A percentile compares a stretch with the other conserved stretches of the same genome.
Conservation (phyloP, 2,797 vertebrate genomes). For the Arctocebus calabarensis region DNA sequence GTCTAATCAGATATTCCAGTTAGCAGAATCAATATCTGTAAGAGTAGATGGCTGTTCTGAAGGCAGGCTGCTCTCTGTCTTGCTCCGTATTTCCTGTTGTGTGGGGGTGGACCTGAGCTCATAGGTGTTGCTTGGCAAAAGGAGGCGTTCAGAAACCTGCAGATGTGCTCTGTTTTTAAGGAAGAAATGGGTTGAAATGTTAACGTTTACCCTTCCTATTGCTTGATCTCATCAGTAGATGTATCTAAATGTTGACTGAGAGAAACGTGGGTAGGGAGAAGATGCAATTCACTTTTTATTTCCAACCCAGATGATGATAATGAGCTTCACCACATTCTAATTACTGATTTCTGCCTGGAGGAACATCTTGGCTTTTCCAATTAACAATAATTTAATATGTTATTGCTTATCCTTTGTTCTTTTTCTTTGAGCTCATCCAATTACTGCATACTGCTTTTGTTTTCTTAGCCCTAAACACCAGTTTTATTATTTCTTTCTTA, state of each 20-base stretch:
- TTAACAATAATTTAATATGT: slow-evolving; percentile 83
- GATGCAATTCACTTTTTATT: slow-evolving; percentile 65
- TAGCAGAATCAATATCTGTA: slow-evolving; percentile 24
- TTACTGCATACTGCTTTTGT: slow-evolving; percentile 74
- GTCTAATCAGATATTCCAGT: slow-evolving; percentile 14
- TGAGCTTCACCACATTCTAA: slow-evolving; percentile 77
- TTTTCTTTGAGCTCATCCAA: slow-evolving; percentile 75
- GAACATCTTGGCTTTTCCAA: slow-evolving; percentile 82
- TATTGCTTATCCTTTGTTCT: slow-evolving; percentile 78
- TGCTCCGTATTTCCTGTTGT: neutral
- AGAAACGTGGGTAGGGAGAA: slow-evolving; percentile 46
- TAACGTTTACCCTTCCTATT: neutral
- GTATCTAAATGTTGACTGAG: slow-evolving; percentile 31
- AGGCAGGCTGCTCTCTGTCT: neutral
- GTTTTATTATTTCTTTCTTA: slow-evolving; percentile 69
- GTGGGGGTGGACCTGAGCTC: neutral
- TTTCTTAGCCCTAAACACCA: slow-evolving; percentile 62
- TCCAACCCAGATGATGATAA: slow-evolving; percentile 74
- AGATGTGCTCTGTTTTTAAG: neutral
- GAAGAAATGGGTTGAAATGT: neutral
- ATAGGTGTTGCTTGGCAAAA: slow-evolving; percentile 45
- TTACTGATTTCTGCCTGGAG: slow-evolving; percentile 81
- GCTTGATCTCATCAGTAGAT: slow-evolving; percentile 7
- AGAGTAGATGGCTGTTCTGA: neutral
- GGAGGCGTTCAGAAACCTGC: slow-evolving; percentile 12